These are phyloP conservation scores for Cylindroiulus punctatus DNA, from an alignment of 2,888 invertebrate species.

Conservation along the genomic window DNA sequence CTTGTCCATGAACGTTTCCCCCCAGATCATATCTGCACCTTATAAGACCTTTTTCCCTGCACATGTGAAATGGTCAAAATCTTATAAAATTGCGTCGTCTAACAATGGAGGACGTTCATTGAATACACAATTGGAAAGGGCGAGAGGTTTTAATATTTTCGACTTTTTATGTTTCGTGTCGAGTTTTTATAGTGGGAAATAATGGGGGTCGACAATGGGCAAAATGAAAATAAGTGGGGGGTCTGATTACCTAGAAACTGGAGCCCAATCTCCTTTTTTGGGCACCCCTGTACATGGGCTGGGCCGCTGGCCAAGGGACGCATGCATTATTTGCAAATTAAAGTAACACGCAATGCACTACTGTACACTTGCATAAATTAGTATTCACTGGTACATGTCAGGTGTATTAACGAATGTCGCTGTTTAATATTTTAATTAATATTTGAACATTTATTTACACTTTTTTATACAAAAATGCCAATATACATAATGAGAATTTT, in stretches of 20 bases:
- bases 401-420: no score
- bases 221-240: neutral
- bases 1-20: neutral
- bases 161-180: neutral
- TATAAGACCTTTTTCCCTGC: neutral
- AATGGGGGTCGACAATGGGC: neutral
- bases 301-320: no score
- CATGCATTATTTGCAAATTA: no score
- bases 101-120: neutral
- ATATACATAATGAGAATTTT: no score
- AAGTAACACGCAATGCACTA: no score
- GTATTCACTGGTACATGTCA: no score
- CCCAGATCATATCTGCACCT: neutral
- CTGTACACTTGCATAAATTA: no score
- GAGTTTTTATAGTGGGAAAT: slow-evolving; percentile 20
- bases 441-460: no score
- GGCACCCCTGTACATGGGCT: slow-evolving; percentile 1
- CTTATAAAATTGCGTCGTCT: neutral
- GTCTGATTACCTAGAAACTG: neutral
- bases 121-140: neutral
- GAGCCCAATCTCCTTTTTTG: neutral
- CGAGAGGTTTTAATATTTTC: slow-evolving; percentile 30
- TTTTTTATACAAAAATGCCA: no score
- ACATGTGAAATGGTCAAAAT: neutral
- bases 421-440: no score